These are phyloP conservation scores for Dipodomys spectabilis DNA, from an alignment of 2,113 vertebrate species.

Conservation along the genomic window DNA sequence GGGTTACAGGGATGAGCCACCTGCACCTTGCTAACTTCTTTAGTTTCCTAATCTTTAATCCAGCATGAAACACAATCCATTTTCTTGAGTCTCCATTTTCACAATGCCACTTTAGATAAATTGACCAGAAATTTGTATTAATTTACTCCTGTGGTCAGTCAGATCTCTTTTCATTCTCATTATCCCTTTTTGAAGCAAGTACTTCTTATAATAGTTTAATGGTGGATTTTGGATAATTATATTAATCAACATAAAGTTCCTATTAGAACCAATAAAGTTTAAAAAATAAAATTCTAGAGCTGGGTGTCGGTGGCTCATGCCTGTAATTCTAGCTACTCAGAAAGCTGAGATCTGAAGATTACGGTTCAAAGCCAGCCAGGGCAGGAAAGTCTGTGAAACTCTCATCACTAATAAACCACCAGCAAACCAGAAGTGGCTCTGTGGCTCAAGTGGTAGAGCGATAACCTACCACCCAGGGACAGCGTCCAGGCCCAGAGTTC, in stretches of 20 bases:
- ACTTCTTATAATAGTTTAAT: neutral
- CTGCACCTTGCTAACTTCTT: neutral
- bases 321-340: too few relatives aligned
- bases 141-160: neutral
- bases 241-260: neutral
- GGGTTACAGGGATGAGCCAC: too few relatives aligned
- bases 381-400: too few relatives aligned
- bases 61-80: neutral
- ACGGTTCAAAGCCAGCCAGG: too few relatives aligned
- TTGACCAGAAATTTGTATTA: neutral
- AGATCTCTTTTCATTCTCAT: neutral
- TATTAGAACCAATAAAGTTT: conserved; percentile 1
- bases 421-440: too few relatives aligned
- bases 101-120: neutral
- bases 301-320: too few relatives aligned
- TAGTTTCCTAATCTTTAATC: neutral
- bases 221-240: neutral
- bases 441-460: too few relatives aligned
- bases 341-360: too few relatives aligned
- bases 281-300: neutral
- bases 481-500: too few relatives aligned
- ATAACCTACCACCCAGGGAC: too few relatives aligned
- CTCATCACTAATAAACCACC: too few relatives aligned
- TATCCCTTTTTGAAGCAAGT: neutral
- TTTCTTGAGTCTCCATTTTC: neutral